These are phyloP conservation scores for Aplochiton taeniatus DNA, from an alignment of 2,797 vertebrate species.

Conservation along the genomic window DNA sequence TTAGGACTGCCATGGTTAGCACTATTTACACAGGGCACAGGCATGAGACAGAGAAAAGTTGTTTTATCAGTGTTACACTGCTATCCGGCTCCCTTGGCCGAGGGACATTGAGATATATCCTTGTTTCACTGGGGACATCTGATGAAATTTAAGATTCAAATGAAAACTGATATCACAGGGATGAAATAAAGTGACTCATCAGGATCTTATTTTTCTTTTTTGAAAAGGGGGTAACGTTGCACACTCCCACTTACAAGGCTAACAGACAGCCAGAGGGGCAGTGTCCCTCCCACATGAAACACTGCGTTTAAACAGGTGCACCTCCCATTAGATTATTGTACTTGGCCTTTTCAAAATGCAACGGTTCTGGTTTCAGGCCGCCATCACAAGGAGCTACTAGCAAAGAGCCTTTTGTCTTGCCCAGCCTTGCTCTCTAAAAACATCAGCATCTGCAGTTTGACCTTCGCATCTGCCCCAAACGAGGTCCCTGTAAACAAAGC, in stretches of 20 bases:
- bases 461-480: slow-evolving; percentile 22
- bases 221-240: too few relatives aligned
- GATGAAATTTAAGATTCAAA: not conserved
- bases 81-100: too few relatives aligned
- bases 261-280: slow-evolving; percentile 22
- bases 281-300: not conserved
- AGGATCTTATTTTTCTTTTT: too few relatives aligned
- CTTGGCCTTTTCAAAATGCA: slow-evolving; percentile 31
- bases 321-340: slow-evolving; percentile 31
- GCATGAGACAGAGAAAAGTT: too few relatives aligned
- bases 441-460: slow-evolving; percentile 5
- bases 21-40: too few relatives aligned
- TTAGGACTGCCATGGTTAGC: too few relatives aligned
- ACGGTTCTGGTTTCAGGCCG: slow-evolving; percentile 25
- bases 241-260: not conserved
- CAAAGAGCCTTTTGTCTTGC: slow-evolving; percentile 19
- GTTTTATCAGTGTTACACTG: too few relatives aligned
- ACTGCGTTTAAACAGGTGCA: slow-evolving; percentile 56
- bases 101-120: too few relatives aligned
- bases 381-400: slow-evolving; percentile 10
- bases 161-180: not conserved
- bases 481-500: not conserved
- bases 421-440: not conserved
- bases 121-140: too few relatives aligned
- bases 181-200: not conserved